phyloP scores from a whole-genome alignment of 2,797 vertebrate genomes.

The Enteromius fasciolatus region DNA sequence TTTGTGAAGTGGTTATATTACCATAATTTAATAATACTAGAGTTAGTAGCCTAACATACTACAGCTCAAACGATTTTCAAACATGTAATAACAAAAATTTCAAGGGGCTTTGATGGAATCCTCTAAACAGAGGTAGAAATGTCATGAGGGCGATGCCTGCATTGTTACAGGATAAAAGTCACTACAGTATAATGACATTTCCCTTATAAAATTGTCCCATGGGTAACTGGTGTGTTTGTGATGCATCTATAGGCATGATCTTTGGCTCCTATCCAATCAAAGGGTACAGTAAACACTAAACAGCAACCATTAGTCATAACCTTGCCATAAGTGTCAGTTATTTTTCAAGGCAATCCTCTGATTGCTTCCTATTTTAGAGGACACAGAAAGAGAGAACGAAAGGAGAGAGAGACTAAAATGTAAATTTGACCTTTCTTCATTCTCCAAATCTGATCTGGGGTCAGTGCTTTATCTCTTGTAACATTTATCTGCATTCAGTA shows the following conservation, averaged over 20 bases:
- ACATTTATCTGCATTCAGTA: conserved; percentile 63
- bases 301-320: conserved; percentile 40
- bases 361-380: conserved; percentile 36
- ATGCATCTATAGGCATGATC: not conserved
- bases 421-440: conserved; percentile 64
- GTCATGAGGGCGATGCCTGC: not conserved
- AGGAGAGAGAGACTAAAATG: conserved; percentile 53
- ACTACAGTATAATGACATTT: not conserved
- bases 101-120: not conserved
- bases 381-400: conserved; percentile 10
- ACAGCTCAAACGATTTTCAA: not conserved
- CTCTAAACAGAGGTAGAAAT: not conserved
- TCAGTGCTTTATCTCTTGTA: conserved; percentile 65
- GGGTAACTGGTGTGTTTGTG: not conserved
- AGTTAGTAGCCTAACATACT: not conserved
- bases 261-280: conserved; percentile 33
- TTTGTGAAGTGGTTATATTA: not conserved
- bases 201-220: not conserved
- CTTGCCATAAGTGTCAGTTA: conserved; percentile 51
- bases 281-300: conserved; percentile 33
- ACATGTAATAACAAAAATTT: not conserved
- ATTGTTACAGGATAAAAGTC: not conserved
- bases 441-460: conserved; percentile 60
- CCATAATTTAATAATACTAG: not conserved
- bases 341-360: conserved; percentile 28